Base-by-base conservation (phyloP, 1,140 invertebrate genomes). In the Propsilocerus akamusi region DNA sequence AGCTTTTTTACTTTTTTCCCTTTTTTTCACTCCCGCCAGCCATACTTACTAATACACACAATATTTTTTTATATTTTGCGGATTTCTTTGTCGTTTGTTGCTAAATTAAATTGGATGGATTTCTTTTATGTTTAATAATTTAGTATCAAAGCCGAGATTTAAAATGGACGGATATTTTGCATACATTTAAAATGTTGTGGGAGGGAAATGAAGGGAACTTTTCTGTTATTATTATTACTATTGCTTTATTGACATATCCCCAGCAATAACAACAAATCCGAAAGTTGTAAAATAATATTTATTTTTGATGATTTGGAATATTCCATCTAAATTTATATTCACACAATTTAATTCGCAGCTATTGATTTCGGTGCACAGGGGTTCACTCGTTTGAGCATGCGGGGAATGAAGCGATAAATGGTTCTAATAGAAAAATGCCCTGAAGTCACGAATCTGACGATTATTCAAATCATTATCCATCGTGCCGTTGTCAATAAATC, bases 101-200 rank as follows among this genome's bases (percentile, higher is more conserved):
- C 34, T 41, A 20, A 20, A 41, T 41, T 41, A 41, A 41, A 41
- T 41, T 41, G 34, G 34, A 41, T 41, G 34, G 34, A 41, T 41
- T 41, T 41, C 14, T 17, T 8, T 22, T 17, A 20, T 20, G 8
- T 41, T 41, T 41, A 41, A 41, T 41, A 41, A 41, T 41, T 41
- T 41, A 41, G 22, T 30, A 11, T 30, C 6, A 30, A 30, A 30
- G 10, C n/a, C n/a, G 2, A 8, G 10, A 30, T 30, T 30, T 30
- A 8, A 11, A 30, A 30, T 30, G 28, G 28, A 30, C 2, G n/a
- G 28, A 30, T 11, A n/a, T 11, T 30, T 30, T 30, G n/a, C n/a
- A n/a, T n/a, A n/a, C n/a, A n/a, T n/a, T n/a, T n/a, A 30, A 30
- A 30, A 30, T 30, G 28, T 30, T 30, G 14, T 12, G 14, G 28